These are phyloP conservation scores for Pelodiscus sinensis DNA, from an alignment of 2,113 vertebrate species.

Conservation along the genomic window DNA sequence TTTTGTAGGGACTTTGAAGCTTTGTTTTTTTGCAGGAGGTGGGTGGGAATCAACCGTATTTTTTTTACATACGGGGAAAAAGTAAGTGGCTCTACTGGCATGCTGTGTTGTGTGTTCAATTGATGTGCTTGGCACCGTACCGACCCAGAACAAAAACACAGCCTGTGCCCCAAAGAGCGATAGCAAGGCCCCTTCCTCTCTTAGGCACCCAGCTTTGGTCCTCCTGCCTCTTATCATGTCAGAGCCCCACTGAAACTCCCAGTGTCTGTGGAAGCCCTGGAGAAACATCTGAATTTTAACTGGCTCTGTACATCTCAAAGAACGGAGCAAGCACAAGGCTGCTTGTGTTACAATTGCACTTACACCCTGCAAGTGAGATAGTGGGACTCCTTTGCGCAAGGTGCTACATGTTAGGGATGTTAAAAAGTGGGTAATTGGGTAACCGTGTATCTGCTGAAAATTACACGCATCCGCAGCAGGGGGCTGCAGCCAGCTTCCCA, in stretches of 20 bases:
- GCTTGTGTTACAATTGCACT: neutral
- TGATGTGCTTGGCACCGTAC: neutral
- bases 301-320: neutral
- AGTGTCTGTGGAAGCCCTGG: neutral
- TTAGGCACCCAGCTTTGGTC: neutral
- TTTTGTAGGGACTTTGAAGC: neutral
- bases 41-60: neutral
- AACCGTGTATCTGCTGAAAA: too few species aligned
- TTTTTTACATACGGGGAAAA: neutral
- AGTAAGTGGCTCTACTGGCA: neutral
- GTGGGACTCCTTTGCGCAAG: neutral
- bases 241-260: neutral
- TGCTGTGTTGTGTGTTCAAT: neutral
- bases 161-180: neutral
- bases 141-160: neutral
- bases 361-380: neutral
- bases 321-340: neutral
- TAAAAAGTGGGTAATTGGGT: too few species aligned
- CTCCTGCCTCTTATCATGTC: neutral
- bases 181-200: neutral
- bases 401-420: too few species aligned
- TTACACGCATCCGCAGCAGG: too few species aligned
- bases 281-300: neutral
- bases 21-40: neutral
- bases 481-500: too few species aligned